Conservation (phyloP, 2,888 invertebrate species). For the Dione juno region DNA sequence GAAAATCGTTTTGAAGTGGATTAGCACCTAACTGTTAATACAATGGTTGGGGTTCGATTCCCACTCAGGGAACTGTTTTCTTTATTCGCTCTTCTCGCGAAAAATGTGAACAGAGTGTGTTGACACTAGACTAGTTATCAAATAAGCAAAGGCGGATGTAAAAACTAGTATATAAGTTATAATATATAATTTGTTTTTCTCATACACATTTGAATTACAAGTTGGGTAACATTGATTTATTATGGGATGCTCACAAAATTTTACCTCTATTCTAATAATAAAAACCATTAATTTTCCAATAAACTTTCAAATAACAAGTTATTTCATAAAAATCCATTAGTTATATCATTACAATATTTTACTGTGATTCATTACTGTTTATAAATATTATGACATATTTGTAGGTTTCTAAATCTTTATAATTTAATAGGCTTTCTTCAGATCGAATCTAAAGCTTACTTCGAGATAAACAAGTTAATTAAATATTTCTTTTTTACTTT, state of each 20-base stretch:
- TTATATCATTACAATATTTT: conserved; percentile 2
- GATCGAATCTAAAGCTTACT: no score
- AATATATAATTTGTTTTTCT: background rate
- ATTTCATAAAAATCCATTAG: background rate
- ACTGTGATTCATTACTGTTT: conserved; percentile 13
- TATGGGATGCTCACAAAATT: background rate
- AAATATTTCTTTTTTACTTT: no score
- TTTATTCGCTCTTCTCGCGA: no score
- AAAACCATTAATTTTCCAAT: background rate
- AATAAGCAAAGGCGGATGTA: no score
- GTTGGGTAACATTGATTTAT: conserved; percentile 10
- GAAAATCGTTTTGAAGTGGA: no score
- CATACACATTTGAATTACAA: background rate
- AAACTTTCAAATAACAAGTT: conserved; percentile 1
- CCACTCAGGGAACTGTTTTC: no score
- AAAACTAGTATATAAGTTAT: no score
- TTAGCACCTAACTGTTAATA: no score
- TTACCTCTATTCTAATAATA: background rate
- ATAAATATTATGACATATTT: conserved; percentile 18
- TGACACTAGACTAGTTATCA: no score
- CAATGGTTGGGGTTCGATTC: no score
- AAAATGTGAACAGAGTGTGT: no score
- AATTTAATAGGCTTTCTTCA: background rate
- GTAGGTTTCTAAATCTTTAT: conserved; percentile 2
- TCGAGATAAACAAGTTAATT: no score